Evolutionary conservation across 2,888 invertebrate genomes (phyloP).

Genomic region (Polyommatus iphigenia): DNA sequence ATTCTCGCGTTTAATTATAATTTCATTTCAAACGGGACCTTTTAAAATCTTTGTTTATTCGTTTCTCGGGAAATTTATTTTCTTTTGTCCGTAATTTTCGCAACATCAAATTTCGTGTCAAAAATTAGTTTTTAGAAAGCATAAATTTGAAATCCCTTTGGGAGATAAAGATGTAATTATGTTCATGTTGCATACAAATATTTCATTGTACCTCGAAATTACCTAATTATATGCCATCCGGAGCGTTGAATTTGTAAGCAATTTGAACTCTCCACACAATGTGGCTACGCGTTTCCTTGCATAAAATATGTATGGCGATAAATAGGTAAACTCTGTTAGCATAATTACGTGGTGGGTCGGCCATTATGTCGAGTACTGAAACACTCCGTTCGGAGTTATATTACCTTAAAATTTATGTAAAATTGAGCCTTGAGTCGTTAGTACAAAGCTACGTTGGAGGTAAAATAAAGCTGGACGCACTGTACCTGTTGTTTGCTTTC

Average conservation of each 20-base stretch:
- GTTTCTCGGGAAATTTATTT: constrained; percentile 32
- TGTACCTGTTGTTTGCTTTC: constrained; percentile 37
- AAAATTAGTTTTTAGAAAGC: neutral
- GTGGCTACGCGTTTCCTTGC: constrained; percentile 6
- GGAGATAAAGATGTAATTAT: neutral
- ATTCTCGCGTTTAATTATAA: constrained; percentile 39
- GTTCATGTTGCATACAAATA: neutral
- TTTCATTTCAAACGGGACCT: constrained; percentile 38
- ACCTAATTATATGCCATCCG: neutral
- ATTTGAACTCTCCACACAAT: neutral
- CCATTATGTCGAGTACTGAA: constrained; percentile 41
- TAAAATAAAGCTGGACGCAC: neutral
- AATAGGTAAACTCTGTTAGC: constrained; percentile 19
- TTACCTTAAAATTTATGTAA: neutral
- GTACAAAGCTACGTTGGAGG: neutral
- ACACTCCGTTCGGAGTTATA: neutral
- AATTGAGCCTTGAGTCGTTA: neutral
- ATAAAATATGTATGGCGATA: constrained; percentile 12
- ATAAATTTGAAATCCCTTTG: neutral
- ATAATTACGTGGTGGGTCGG: constrained; percentile 13
- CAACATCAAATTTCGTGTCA: neutral
- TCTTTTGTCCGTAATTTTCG: neutral
- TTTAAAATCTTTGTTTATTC: constrained; percentile 28
- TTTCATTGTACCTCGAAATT: neutral
- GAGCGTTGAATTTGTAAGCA: constrained; percentile 13